Evolutionary conservation across 2,113 vertebrate species (phyloP).

Genomic region (Porphyrio hochstetteri): DNA sequence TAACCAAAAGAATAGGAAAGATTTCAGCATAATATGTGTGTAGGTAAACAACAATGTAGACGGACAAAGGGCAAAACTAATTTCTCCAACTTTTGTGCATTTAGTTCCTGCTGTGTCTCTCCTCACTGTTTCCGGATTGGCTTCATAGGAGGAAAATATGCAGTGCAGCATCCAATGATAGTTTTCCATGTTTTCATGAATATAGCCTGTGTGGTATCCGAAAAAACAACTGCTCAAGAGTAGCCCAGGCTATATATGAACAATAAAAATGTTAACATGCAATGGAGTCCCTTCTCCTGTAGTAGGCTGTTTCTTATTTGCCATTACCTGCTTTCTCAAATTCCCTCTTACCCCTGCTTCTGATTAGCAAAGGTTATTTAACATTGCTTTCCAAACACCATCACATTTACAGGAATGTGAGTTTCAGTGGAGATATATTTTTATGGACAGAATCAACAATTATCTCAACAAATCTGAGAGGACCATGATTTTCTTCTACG

Average conservation of each 20-base stretch:
- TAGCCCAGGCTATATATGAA: neutral
- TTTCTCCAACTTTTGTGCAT: neutral
- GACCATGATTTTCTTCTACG: neutral
- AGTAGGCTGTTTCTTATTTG: neutral
- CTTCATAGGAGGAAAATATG: neutral
- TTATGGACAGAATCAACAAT: neutral
- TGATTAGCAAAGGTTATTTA: neutral
- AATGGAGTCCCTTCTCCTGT: neutral
- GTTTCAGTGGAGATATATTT: neutral
- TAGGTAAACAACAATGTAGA: neutral
- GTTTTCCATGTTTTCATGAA: neutral
- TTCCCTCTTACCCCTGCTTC: neutral
- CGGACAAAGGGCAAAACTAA: neutral
- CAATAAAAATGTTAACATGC: neutral
- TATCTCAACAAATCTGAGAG: neutral
- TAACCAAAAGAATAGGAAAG: neutral
- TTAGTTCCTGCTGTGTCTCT: neutral
- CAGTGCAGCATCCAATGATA: neutral
- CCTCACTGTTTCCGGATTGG: neutral
- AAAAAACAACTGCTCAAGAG: neutral
- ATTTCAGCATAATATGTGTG: neutral
- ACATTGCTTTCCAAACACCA: neutral
- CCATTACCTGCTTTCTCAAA: neutral
- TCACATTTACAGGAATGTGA: neutral
- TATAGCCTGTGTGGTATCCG: neutral